Evolutionary conservation across 2,113 vertebrate species (phyloP).

Genomic region (Cebidichthys violaceus): DNA sequence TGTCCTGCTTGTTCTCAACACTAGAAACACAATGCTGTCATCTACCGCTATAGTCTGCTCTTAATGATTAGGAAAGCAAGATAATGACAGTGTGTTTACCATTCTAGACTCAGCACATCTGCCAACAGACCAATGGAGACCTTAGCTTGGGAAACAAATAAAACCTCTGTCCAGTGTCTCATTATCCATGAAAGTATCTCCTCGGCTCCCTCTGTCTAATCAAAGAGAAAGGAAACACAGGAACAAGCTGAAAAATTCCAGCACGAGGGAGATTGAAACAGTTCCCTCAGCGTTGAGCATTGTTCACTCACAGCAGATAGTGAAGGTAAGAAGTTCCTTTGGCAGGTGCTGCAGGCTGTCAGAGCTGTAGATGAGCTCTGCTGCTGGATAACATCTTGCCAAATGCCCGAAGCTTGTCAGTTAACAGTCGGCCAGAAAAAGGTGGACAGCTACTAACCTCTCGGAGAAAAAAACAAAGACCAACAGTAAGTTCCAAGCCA

Average conservation of each 20-base stretch:
- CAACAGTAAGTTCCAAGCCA: slow-evolving; percentile 64
- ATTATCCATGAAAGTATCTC: slow-evolving; percentile 83
- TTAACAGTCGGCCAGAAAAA: slow-evolving; percentile 77
- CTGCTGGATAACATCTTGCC: slow-evolving; percentile 80
- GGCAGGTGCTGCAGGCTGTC: slow-evolving; percentile 85
- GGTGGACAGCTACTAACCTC: slow-evolving; percentile 83
- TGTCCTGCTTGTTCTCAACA: slow-evolving; percentile 41
- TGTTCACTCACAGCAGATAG: slow-evolving; percentile 80
- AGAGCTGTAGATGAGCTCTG: slow-evolving; percentile 80
- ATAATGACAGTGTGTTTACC: slow-evolving; percentile 46
- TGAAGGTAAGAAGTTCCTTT: slow-evolving; percentile 79
- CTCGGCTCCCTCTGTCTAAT: slow-evolving; percentile 73
- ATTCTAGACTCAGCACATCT: slow-evolving; percentile 55
- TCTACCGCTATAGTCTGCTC: slow-evolving; percentile 21
- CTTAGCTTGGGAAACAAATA: slow-evolving; percentile 79
- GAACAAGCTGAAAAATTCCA: slow-evolving; percentile 75
- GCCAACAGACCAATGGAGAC: slow-evolving; percentile 79
- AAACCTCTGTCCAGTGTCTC: slow-evolving; percentile 80
- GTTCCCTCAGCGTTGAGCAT: slow-evolving; percentile 76
- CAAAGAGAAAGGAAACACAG: slow-evolving; percentile 76
- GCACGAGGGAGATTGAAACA: slow-evolving; percentile 75
- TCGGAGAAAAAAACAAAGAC: slow-evolving; percentile 75
- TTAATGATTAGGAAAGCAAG: slow-evolving; percentile 50
- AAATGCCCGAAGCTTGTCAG: slow-evolving; percentile 84
- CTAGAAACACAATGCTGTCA: slow-evolving; percentile 24